Evolutionary conservation across 2,797 vertebrate genomes (phyloP), one percentile per base, ranked within the genome.

Genomic region (Platyrinchus mystaceus): DNA sequence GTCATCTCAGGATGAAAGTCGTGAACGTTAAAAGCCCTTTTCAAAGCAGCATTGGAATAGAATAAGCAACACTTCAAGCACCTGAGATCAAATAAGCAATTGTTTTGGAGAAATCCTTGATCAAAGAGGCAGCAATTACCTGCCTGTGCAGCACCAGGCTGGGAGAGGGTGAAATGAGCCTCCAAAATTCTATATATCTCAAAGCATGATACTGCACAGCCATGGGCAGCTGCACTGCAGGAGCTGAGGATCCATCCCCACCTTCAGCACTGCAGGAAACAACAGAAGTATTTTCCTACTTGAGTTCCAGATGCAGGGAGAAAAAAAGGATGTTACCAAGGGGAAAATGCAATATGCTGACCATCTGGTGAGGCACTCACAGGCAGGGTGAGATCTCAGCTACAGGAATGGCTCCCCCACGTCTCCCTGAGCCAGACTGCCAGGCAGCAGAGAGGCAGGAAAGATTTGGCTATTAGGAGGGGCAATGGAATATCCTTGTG

Each of bases 301-400:
- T 87, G 85, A 82, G 74, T 94, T 96, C 96, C 94, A 94, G 95
- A 95, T 96, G 95, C 84, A 15, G 82, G 83, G 55, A 92, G 82
- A 75, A 85, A 94, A 94, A 92, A 94, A 94, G 84, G 94, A 92
- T 97, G 94, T 96, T 96, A 92, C 92, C 76, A 37, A 62, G 93
- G 84, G 92, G 91, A 92, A 95, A 97, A 96, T 95, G 96, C 94
- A 96, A 95, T 95, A 93, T 95, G 95, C 94, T 96, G 94, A 69
- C 92, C 96, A 96, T 96, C 95, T 96, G 96, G 87, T 95, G 94
- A 96, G 95, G 91, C 87, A 94, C 73, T 95, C 83, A 41, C 91
- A 95, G 92, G 84, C 94, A 96, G 82, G 77, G 94, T 97, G 96
- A 86, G 95, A 96, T 96, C 91, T 96, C 95, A 97, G 91, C 94